Conservation (phyloP, 2,888 invertebrate genomes). For the Ophion ventricosus region DNA sequence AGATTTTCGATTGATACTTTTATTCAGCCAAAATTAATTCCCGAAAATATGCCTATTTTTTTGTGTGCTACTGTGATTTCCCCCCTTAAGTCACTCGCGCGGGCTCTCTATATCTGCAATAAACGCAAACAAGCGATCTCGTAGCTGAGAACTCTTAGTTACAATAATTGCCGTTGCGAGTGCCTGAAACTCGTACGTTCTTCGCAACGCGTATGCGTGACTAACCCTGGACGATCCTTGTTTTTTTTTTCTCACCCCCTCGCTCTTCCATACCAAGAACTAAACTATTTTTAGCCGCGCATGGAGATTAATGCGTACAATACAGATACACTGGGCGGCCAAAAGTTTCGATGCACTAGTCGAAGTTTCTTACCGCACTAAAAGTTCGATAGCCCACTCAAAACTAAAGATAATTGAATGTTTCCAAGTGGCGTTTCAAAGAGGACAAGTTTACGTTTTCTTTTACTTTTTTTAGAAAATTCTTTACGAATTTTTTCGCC, state of each 20-base stretch:
- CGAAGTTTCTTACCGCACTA: too few species aligned
- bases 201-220: neutral
- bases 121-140: conserved; percentile 28
- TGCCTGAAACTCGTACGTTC: conserved; percentile 26
- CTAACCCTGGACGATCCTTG: conserved; percentile 4
- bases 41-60: neutral
- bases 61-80: conserved; percentile 2
- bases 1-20: too few species aligned
- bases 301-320: too few species aligned
- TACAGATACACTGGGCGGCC: too few species aligned
- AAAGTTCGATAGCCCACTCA: too few species aligned
- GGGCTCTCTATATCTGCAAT: conserved; percentile 27
- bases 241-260: neutral
- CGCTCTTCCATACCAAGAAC: neutral
- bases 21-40: too few species aligned
- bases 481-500: too few species aligned
- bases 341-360: too few species aligned
- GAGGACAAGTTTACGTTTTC: too few species aligned
- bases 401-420: too few species aligned
- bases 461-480: too few species aligned
- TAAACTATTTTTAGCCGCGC: conserved; percentile 2
- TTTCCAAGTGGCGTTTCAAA: too few species aligned
- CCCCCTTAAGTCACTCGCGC: conserved; percentile 39
- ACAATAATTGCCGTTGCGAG: conserved; percentile 34
- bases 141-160: conserved; percentile 18